Evolutionary conservation across 2,113 vertebrate genomes (phyloP).

Genomic region (Etia nguti): DNA sequence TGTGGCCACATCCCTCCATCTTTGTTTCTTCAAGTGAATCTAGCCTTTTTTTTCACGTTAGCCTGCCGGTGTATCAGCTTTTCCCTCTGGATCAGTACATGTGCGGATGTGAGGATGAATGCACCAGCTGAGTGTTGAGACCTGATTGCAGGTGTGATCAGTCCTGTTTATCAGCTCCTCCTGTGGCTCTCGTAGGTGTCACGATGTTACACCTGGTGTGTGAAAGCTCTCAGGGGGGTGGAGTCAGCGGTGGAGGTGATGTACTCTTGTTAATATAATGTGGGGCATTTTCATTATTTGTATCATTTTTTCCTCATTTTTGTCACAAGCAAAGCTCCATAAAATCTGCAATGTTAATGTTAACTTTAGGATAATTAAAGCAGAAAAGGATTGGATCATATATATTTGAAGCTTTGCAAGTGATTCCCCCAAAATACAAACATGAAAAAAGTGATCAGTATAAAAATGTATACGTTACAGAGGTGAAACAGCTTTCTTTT

Average conservation of each 20-base stretch:
- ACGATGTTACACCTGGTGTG: conserved; percentile 60
- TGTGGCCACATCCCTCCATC: not conserved
- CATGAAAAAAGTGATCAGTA: not conserved
- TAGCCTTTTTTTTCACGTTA: not conserved
- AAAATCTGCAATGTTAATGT: not conserved
- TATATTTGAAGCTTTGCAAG: not conserved
- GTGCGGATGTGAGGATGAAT: conserved; percentile 4
- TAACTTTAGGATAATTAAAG: rapidly evolving
- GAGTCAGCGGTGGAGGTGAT: conserved; percentile 27
- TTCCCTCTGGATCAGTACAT: not conserved
- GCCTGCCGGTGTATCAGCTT: not conserved
- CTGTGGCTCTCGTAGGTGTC: conserved; percentile 57
- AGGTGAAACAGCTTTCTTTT: not conserved
- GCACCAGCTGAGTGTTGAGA: conserved; percentile 51
- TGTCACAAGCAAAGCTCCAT: not conserved
- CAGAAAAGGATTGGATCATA: rapidly evolving
- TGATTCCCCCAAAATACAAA: not conserved
- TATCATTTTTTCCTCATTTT: not conserved
- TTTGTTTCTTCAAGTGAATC: not conserved
- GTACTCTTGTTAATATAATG: not conserved
- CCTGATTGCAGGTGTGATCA: conserved; percentile 59
- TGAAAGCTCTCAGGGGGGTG: conserved; percentile 46
- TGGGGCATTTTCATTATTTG: not conserved
- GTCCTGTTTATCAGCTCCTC: conserved; percentile 59
- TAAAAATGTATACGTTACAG: too few species aligned